These are phyloP conservation scores for Patagioenas fasciata DNA, from an alignment of 2,113 vertebrate genomes.

Conservation along the genomic window DNA sequence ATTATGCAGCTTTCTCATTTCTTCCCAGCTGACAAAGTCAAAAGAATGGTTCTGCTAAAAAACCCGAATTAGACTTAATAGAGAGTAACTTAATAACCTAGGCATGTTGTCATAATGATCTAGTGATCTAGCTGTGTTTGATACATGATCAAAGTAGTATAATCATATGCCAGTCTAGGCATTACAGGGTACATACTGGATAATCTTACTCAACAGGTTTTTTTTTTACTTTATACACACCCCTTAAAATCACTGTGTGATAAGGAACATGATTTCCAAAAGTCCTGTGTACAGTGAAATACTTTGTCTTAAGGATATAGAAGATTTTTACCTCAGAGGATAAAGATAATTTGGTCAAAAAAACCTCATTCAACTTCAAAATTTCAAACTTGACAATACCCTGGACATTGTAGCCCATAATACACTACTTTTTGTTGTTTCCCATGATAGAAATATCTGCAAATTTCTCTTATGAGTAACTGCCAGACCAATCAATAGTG, in stretches of 20 bases:
- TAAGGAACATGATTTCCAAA: not conserved
- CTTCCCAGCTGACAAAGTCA: not conserved
- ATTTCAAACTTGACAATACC: not conserved
- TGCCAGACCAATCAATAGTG: not conserved
- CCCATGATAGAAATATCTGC: not conserved
- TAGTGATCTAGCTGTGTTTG: not conserved
- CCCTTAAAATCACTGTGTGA: not conserved
- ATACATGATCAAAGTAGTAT: not conserved
- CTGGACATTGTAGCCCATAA: not conserved
- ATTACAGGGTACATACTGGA: not conserved
- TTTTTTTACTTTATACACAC: not conserved
- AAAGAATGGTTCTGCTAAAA: not conserved
- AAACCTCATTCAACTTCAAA: not conserved
- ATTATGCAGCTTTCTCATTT: not conserved
- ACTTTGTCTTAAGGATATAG: not conserved
- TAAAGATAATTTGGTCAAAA: not conserved
- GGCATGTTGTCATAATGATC: not conserved
- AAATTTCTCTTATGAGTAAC: not conserved
- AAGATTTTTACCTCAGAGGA: rapidly evolving
- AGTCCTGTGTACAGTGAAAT: not conserved
- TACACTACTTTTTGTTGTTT: not conserved
- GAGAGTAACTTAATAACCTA: not conserved
- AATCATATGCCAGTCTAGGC: not conserved
- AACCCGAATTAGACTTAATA: not conserved
- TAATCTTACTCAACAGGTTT: not conserved